Base-by-base conservation (phyloP, 1,140 invertebrate genomes). In the Maconellicoccus hirsutus region DNA sequence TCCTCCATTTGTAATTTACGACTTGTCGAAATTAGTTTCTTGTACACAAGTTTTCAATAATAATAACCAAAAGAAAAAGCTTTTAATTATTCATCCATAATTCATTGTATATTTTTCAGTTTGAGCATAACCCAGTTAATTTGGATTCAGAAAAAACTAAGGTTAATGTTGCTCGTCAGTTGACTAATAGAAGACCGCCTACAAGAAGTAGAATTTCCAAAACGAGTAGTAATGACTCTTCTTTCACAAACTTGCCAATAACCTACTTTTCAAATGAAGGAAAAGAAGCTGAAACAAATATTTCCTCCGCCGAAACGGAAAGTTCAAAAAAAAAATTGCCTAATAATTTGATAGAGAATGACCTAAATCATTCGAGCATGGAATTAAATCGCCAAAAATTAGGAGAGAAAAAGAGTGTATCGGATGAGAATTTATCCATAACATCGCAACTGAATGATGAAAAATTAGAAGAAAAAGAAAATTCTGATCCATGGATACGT, bases 401-500 rank as follows among this genome's bases (percentile, higher is more conserved):
- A 25, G 25, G 8, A 4, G 25, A 66, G 16, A 66, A 66, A 16
- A 66, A 66, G 21, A 66, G 61, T 22, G 25, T 66, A 10, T 66
- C 61, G 4, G 21, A 66, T 66, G 61, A 66, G 25, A 66, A 66
- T 66, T 16, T 66, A 8, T 23, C 61, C 2, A 23, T 19, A 3
- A 52, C 12, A 2, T 52, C n/a, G 2, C n/a, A 52, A 6, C n/a
- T 25, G 61, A 22, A 25, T 10, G 21, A 4, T 22, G 61, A 25
- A 23, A 66, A 10, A 66, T 4, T 10, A 6, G 61, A 23, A 4
- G 25, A 66, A 66, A 66, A 66, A 25, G 61, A 23, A 23, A 66
- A 23, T 19, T 66, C 61, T 19, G 10, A 66, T 26, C 25, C 61
- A 8, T 66, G 61, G 61, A 66, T 25, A 66, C 61, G 61, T 66